A percentile compares a stretch with the other conserved stretches of the same genome.
Evolutionary conservation across 2,113 vertebrate species (phyloP).

Genomic region (Phaethornis superciliosus): DNA sequence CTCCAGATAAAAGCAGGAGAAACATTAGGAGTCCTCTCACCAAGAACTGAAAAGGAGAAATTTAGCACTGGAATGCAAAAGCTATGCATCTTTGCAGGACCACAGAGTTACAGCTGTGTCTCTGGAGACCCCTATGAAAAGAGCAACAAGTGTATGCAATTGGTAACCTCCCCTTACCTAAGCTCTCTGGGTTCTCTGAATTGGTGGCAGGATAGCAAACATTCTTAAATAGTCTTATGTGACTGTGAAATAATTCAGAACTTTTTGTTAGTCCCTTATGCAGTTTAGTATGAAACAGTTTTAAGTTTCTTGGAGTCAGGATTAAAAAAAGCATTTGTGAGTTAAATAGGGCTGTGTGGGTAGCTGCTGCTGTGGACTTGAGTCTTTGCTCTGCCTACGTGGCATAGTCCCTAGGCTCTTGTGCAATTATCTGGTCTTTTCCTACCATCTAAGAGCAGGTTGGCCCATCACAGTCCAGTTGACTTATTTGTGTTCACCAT

Average conservation of each 20-base stretch:
- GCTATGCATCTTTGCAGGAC: background rate
- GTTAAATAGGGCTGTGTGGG: background rate
- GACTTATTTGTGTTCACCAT: background rate
- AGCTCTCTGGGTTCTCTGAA: background rate
- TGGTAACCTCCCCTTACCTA: background rate
- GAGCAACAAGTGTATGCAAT: background rate
- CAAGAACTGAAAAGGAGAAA: background rate
- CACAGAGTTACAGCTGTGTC: background rate
- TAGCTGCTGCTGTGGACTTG: background rate
- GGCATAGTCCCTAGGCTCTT: background rate
- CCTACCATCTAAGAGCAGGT: background rate
- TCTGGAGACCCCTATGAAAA: background rate
- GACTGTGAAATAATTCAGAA: background rate
- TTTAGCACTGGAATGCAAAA: background rate
- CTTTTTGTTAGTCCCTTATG: background rate
- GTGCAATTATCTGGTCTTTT: background rate
- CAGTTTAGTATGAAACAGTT: background rate
- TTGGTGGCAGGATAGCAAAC: background rate
- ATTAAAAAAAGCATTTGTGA: background rate
- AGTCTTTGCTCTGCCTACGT: background rate
- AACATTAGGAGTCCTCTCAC: background rate
- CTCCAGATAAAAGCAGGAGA: background rate
- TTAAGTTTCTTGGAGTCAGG: background rate
- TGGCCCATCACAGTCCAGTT: background rate
- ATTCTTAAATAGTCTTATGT: background rate